These are phyloP conservation scores for Lasioglossum morio DNA, from an alignment of 2,888 invertebrate species.

Conservation along the genomic window DNA sequence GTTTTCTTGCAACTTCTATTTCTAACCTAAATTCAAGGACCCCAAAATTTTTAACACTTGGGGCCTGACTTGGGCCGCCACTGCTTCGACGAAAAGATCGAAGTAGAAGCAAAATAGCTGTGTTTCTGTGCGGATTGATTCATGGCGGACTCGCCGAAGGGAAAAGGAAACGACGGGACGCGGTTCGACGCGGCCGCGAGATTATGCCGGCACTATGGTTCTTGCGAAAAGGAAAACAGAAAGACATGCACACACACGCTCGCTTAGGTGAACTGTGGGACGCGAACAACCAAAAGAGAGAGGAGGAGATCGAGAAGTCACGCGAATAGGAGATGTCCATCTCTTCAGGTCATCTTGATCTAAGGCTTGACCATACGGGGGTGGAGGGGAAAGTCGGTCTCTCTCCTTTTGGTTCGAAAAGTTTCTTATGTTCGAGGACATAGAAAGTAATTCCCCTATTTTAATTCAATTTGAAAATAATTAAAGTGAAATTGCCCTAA, in stretches of 20 bases:
- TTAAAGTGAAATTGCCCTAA: too few relatives aligned
- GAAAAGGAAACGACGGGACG: conserved; percentile 28
- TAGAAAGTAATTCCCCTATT: neutral
- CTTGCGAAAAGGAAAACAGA: conserved; percentile 53
- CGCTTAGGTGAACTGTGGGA: neutral
- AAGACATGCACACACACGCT: conserved; percentile 12
- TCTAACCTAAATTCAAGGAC: too few relatives aligned
- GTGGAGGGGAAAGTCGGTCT: conserved; percentile 69
- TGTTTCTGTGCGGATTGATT: conserved; percentile 17
- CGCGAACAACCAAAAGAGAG: neutral
- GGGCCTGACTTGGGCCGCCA: too few relatives aligned
- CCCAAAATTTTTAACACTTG: too few relatives aligned
- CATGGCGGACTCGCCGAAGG: neutral
- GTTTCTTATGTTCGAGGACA: neutral
- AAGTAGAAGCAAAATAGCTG: neutral
- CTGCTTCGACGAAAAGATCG: neutral
- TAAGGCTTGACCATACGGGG: conserved; percentile 51
- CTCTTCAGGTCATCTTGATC: conserved; percentile 69
- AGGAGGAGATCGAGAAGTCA: conserved; percentile 32
- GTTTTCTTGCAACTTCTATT: too few relatives aligned
- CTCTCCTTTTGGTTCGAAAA: conserved; percentile 42
- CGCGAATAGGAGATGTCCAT: conserved; percentile 52
- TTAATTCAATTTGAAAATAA: neutral
- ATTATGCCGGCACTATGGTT: conserved; percentile 2
- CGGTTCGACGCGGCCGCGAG: conserved; percentile 32